Evolutionary conservation across 2,797 vertebrate species (phyloP).

Genomic region (Protosalanx chinensis): DNA sequence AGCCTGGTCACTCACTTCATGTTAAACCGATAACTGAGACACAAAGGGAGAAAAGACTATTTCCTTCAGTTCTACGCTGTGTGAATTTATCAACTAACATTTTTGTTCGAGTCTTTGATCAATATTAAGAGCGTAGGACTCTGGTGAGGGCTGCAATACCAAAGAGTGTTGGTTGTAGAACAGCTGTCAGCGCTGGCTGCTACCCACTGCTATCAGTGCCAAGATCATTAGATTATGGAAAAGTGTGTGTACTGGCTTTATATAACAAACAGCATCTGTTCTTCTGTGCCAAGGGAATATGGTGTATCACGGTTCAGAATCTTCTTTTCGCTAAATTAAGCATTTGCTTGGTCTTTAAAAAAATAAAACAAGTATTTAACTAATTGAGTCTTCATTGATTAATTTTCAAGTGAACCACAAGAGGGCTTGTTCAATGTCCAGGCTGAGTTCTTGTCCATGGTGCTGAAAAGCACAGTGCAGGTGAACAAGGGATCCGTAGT

Average conservation of each 20-base stretch:
- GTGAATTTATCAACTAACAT: background rate
- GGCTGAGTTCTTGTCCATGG: conserved; percentile 35
- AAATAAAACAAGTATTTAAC: no score
- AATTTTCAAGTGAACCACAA: background rate
- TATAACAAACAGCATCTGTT: no score
- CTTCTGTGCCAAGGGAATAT: no score
- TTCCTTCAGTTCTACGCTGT: conserved; percentile 6
- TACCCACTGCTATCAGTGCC: no score
- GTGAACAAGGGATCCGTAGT: no score
- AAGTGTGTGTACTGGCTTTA: no score
- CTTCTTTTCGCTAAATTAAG: no score
- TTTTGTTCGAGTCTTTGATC: background rate
- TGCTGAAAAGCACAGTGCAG: conserved; percentile 24
- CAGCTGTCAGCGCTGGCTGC: no score
- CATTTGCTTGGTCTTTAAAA: no score
- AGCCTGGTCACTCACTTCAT: conserved; percentile 69
- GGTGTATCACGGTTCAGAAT: no score
- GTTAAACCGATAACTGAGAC: conserved; percentile 16
- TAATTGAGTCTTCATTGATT: background rate
- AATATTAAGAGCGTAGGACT: background rate
- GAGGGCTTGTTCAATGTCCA: background rate
- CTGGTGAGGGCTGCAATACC: background rate
- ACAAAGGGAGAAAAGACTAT: conserved; percentile 8
- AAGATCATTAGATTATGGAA: no score
- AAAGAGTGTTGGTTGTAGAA: background rate